Conservation (phyloP, 1,140 invertebrate genomes). For the Idris sp. region DNA sequence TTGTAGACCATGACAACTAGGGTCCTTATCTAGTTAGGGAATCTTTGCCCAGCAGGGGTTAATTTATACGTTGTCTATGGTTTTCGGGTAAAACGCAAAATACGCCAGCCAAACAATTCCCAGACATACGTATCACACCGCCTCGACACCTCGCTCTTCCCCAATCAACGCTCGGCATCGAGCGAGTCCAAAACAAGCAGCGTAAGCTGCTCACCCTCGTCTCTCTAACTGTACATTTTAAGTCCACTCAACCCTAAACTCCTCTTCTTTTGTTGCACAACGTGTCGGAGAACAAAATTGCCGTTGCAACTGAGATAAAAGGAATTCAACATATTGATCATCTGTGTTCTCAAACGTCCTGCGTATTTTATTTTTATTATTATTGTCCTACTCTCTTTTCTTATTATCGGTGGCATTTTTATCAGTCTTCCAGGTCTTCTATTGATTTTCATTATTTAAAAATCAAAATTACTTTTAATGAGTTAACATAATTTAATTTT, state of each 20-base stretch:
- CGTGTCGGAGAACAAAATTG: too few relatives aligned
- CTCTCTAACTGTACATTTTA: slow-evolving; percentile 27
- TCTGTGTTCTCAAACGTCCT: too few relatives aligned
- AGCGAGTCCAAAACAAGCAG: slow-evolving; percentile 37
- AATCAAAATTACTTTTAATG: too few relatives aligned
- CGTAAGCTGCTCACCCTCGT: slow-evolving; percentile 20
- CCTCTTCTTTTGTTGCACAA: too few relatives aligned
- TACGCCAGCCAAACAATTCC: slow-evolving; percentile 29
- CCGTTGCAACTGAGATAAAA: too few relatives aligned
- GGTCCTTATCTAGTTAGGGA: slow-evolving; percentile 19
- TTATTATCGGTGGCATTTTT: too few relatives aligned
- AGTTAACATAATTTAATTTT: too few relatives aligned
- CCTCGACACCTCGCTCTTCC: slow-evolving; percentile 26
- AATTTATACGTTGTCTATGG: slow-evolving; percentile 24
- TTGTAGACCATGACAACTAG: background rate
- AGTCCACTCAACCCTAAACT: slow-evolving; percentile 4
- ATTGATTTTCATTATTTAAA: too few relatives aligned
- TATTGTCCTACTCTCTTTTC: too few relatives aligned
- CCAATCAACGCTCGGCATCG: slow-evolving; percentile 49
- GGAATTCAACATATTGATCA: too few relatives aligned
- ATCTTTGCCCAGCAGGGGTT: slow-evolving; percentile 8
- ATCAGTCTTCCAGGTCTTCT: too few relatives aligned
- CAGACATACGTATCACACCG: slow-evolving; percentile 18
- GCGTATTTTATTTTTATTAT: too few relatives aligned
- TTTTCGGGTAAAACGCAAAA: slow-evolving; percentile 15